Evolutionary conservation across 2,888 invertebrate species (phyloP).

Genomic region (Prosapia bicincta): DNA sequence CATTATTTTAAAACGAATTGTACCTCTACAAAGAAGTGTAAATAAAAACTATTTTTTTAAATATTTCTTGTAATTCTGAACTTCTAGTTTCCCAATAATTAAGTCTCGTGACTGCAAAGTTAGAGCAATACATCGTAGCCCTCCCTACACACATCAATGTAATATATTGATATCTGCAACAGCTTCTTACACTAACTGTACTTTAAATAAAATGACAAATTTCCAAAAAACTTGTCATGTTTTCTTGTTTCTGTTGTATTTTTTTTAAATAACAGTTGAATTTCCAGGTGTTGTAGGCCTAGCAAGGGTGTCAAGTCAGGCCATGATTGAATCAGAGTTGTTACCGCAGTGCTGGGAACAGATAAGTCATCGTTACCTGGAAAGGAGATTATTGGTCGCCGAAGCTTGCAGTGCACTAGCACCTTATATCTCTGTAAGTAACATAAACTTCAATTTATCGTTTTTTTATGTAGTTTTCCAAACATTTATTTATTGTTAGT

Average conservation of each 20-base stretch:
- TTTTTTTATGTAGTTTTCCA: too few relatives aligned
- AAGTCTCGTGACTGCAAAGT: too few relatives aligned
- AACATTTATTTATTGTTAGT: too few relatives aligned
- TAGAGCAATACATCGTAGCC: too few relatives aligned
- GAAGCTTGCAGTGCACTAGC: constrained; percentile 64
- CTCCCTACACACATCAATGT: too few relatives aligned
- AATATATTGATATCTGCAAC: not conserved
- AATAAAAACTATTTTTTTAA: too few relatives aligned
- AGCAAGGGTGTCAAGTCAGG: constrained; percentile 46
- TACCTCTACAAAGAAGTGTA: too few relatives aligned
- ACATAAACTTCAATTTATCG: too few relatives aligned
- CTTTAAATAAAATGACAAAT: not conserved
- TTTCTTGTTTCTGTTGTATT: too few relatives aligned
- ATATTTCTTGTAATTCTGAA: too few relatives aligned
- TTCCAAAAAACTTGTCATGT: not conserved
- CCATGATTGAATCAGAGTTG: constrained; percentile 61
- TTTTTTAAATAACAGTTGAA: not conserved
- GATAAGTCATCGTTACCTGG: constrained; percentile 62
- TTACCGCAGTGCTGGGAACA: constrained; percentile 71
- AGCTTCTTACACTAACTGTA: not conserved
- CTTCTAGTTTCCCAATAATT: too few relatives aligned
- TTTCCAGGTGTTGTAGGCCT: constrained; percentile 51
- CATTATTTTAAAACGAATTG: too few relatives aligned
- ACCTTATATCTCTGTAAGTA: constrained; percentile 59
- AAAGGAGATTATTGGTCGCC: constrained; percentile 62